Percentiles rank a stretch among this genome's conserved stretches.
These are phyloP conservation scores for Pheucticus melanocephalus DNA, from an alignment of 2,113 vertebrate species.

Conservation along the genomic window DNA sequence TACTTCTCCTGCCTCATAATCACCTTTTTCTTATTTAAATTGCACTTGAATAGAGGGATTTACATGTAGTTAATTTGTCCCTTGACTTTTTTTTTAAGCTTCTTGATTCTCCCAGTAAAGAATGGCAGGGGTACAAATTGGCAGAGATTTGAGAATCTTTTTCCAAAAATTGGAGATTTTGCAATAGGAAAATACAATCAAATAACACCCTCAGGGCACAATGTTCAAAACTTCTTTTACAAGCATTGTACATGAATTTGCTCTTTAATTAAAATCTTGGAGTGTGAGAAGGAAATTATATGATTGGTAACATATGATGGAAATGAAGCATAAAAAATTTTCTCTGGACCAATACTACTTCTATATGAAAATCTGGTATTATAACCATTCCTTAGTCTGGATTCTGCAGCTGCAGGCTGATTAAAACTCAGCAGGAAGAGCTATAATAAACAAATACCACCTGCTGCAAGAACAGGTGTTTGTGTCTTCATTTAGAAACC, in stretches of 20 bases:
- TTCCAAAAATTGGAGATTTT: slow-evolving; percentile 39
- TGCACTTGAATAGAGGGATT: background rate
- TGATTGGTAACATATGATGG: slow-evolving; percentile 64
- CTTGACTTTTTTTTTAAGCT: background rate
- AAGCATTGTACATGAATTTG: slow-evolving; percentile 48
- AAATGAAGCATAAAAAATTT: slow-evolving; percentile 50
- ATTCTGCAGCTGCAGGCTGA: slow-evolving; percentile 72
- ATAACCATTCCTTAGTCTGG: slow-evolving; percentile 60
- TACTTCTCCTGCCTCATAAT: background rate
- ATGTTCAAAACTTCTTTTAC: slow-evolving; percentile 50
- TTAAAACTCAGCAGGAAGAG: slow-evolving; percentile 76
- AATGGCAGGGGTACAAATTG: slow-evolving; percentile 33
- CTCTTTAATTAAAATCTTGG: slow-evolving; percentile 69
- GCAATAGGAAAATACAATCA: slow-evolving; percentile 7
- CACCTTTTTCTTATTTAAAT: background rate
- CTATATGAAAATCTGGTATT: slow-evolving; percentile 47
- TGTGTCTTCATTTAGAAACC: slow-evolving; percentile 73
- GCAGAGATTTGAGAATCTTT: slow-evolving; percentile 12
- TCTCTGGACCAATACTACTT: slow-evolving; percentile 29
- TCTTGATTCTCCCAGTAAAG: slow-evolving; percentile 17
- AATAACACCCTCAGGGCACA: slow-evolving; percentile 40
- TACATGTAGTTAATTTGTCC: background rate
- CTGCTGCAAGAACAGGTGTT: slow-evolving; percentile 79
- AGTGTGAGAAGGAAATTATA: slow-evolving; percentile 42
- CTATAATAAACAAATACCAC: slow-evolving; percentile 77